Conservation (phyloP, 2,888 invertebrate genomes). For the Neoascia interrupta region DNA sequence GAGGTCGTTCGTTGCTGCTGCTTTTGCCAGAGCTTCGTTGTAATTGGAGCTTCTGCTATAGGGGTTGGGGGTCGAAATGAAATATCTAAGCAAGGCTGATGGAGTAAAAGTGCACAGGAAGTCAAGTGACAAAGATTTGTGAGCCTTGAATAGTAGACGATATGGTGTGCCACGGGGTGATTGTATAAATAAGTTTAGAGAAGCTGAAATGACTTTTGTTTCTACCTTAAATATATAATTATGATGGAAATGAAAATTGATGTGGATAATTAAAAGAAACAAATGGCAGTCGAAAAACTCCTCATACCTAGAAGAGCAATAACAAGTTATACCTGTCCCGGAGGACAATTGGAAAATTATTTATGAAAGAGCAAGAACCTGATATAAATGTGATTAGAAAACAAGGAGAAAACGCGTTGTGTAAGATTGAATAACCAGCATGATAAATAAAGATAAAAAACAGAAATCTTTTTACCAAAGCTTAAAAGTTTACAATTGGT, state of each 20-base stretch:
- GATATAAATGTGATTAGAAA: too few relatives aligned
- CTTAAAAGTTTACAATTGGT: too few relatives aligned
- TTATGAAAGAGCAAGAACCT: constrained; percentile 60
- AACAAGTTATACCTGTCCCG: neutral
- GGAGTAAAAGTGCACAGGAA: constrained; percentile 70
- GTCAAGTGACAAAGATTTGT: constrained; percentile 70
- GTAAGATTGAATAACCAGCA: too few relatives aligned
- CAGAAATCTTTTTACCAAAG: too few relatives aligned
- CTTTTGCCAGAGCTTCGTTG: neutral
- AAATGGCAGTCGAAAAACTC: constrained; percentile 42
- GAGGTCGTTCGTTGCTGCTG: constrained; percentile 32
- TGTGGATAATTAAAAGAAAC: constrained; percentile 66
- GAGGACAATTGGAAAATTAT: constrained; percentile 63
- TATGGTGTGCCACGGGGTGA: neutral
- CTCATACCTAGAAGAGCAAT: neutral
- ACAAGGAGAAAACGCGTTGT: too few relatives aligned
- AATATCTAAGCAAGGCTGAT: constrained; percentile 58
- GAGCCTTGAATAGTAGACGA: constrained; percentile 21
- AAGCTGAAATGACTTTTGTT: constrained; percentile 41
- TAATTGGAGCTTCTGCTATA: constrained; percentile 31
- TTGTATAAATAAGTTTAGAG: neutral
- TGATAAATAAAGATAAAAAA: too few relatives aligned
- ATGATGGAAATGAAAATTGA: constrained; percentile 69
- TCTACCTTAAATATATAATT: constrained; percentile 68
- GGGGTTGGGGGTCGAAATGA: constrained; percentile 46